Evolutionary conservation across 2,797 vertebrate genomes (phyloP), one percentile per base, ranked within the genome.

Genomic region (Gephyroberyx darwinii): DNA sequence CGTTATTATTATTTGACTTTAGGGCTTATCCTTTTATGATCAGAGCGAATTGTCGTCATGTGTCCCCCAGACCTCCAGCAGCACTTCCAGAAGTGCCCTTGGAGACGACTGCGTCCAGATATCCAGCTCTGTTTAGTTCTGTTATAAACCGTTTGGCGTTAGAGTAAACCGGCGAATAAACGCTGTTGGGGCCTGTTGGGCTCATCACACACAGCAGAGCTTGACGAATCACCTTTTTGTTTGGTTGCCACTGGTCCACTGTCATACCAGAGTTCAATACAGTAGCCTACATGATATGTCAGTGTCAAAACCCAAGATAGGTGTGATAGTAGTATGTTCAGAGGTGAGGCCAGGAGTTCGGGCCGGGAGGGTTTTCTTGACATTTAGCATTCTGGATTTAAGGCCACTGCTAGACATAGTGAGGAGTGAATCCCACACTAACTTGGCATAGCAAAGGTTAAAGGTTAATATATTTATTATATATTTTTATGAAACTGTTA

Each of bases 121-220:
- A 8, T 33, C 54, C 63, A 16, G 71, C 50, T 88, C 72, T 92
- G 88, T 93, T 92, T 91, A 89, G 74, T 59, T 74, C 71, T 56
- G 73, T n/a, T 16, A 83, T 89, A 88, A 92, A 91, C 81, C 53
- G 17, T 90, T 89, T 87, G 77, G 56, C 71, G 22, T 84, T 88
- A 85, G 35, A 77, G 81, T 90, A 92, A 91, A 92, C 89, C 57
- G 26, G 26, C 26, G 26, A 26, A 4, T 26, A 43, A 84, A 70
- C 17, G 1, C 67, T 77, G 70, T 70, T 45, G 35, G 69, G 33
- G 53, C 39, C 69, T 48, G 65, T 65, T 26, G 53, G 45, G 17
- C 65, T 74, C 71, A 55, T 69, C 59, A 19, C 48, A 41, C 51
- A 45, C 59, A 45, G 61, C 54, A 68, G 30, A 22, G 55, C 14